Evolutionary conservation across 2,888 invertebrate species (phyloP), one percentile per base, ranked within the genome.

Genomic region (Drosophila siamana): DNA sequence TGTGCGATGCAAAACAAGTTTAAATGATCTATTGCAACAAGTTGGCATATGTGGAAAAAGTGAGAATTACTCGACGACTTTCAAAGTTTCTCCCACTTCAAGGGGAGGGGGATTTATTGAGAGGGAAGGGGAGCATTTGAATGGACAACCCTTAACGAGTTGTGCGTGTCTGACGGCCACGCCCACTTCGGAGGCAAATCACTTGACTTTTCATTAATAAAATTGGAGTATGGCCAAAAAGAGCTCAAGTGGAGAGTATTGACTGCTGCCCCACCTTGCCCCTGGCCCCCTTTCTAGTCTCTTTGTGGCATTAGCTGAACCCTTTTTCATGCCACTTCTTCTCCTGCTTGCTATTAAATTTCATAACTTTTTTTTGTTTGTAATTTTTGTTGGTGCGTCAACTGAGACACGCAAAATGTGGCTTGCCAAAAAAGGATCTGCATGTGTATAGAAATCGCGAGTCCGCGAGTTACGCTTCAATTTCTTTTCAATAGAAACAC

Each of bases 141-240:
- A 70, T 55, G 64, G 65, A 61, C 73, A 81, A 85, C 81, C 82
- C 82, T 62, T 72, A 84, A 78, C 70, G 68, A 74, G 74, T 63
- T 69, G 69, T 74, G 78, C 44, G 64, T 41, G 60, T 52, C 55
- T 56, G 47, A 36, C 24, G 63, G 78, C 76, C 86, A 83, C 84
- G 86, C 86, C 86, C 81, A 67, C 52, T 48, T 57, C 77, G 67
- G 60, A 30, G 62, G 72, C 68, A 81, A 83, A 83, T 83, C 83
- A 83, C 83, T 83, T 83, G 83, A 83, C 81, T 83, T 83, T 83
- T 83, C 83, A 86, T 83, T 83, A 83, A 83, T 86, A 84, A 84
- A 83, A 79, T 83, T 84, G 84, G 72, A 84, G 74, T 74, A 71
- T 67, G 68, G 56, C 72, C 60, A 54, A 70, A 74, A 55, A 40